These are phyloP conservation scores for Agelas oroides DNA, from an alignment of 37 sponge, comb jelly and placozoan species.

Conservation along the genomic window DNA sequence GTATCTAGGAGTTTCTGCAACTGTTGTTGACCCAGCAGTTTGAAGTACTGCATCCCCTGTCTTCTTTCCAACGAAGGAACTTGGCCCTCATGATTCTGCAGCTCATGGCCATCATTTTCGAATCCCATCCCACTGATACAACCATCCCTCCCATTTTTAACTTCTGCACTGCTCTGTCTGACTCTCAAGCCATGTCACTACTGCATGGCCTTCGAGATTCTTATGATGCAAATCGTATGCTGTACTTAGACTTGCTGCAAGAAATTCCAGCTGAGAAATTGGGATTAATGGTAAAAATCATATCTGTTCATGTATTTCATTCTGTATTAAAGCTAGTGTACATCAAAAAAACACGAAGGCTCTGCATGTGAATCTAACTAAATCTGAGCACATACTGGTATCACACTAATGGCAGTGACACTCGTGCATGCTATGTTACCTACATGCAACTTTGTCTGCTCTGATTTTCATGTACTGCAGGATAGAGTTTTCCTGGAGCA, in stretches of 20 bases:
- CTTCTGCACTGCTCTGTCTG: conserved; percentile 39
- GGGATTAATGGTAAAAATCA: conserved; percentile 20
- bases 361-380: no score
- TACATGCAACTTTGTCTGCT: no score
- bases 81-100: conserved; percentile 61
- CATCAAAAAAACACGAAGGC: no score
- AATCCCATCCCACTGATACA: not conserved
- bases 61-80: conserved; percentile 70
- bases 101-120: conserved; percentile 12
- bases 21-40: conserved; percentile 48
- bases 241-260: conserved; percentile 48
- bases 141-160: conserved; percentile 21
- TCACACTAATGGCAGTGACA: no score
- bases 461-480: conserved; percentile 14
- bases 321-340: not conserved
- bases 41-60: conserved; percentile 59
- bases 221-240: conserved; percentile 48
- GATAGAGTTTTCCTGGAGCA: not conserved
- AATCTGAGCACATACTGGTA: no score
- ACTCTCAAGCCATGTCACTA: conserved; percentile 9
- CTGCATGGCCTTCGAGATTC: conserved; percentile 53
- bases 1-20: conserved; percentile 66
- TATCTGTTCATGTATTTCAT: not conserved
- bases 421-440: no score
- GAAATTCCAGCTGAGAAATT: conserved; percentile 15